Base-by-base conservation (phyloP, 2,797 vertebrate genomes). In the Galagoides demidoff region DNA sequence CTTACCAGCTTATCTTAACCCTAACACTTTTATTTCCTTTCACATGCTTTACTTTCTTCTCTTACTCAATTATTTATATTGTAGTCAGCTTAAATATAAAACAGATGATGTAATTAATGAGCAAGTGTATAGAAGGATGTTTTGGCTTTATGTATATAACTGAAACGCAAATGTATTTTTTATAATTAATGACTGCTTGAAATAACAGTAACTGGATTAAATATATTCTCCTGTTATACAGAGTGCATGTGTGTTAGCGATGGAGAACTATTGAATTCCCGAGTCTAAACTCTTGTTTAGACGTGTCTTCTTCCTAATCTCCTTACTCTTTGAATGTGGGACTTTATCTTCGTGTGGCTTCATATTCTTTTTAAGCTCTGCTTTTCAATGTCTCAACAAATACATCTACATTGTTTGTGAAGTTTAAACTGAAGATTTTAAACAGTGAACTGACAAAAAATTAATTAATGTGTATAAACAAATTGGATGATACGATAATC, bases 41-140 rank as follows among this genome's bases (percentile, higher is more conserved):
- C 23, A n/a, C 16, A n/a, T 79, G 23, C 76, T 92, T 90, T 83
- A 27, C 37, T 79, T 27, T 91, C 12, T 79, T 64, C n/a, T 73
- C 16, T 34, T 66, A 16, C 7, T 90, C 52, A 74, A n/a, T 1
- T 68, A 31, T 52, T 52, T 85, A 84, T 61, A 31, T 27, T 61
- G 1, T 43, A 76, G 39, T 7, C 17, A 88, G 55, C 87, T 91
- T 27, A 92, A 93, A 70, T 78, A 63, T 64, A 79, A 92, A 96
- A 77, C 20, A 81, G 7, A 52, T 29, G 34, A 76, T 61, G 20
- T 14, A 79, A 52, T 85, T 61, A 91, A 17, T 74, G 39, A 81
- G 25, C 59, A 57, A 13, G 4, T 27, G 0, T n/a, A 73, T 71
- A 81, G n/a, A 78, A 81, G 64, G 34, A 77, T 92, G 19, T 66